Evolutionary conservation across 2,888 invertebrate genomes (phyloP).

Genomic region (Athripsodes cinereus): DNA sequence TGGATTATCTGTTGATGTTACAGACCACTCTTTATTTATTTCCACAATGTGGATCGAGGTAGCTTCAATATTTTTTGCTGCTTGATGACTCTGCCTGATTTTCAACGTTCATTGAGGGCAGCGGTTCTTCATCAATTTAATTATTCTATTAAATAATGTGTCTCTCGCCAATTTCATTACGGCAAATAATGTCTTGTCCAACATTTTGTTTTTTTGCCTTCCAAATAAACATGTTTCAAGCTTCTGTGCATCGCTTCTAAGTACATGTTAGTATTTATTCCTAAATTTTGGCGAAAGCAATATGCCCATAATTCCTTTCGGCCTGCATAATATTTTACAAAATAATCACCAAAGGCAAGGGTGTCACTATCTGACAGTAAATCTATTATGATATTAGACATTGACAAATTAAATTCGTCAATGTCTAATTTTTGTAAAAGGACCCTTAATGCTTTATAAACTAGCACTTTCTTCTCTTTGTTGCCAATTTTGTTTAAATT

Average conservation of each 20-base stretch:
- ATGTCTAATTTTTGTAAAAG: constrained; percentile 15
- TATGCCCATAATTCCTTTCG: constrained; percentile 26
- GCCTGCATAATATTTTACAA: constrained; percentile 24
- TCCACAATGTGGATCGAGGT: neutral
- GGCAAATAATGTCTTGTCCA: constrained; percentile 24
- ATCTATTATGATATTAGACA: constrained; percentile 4
- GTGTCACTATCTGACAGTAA: constrained; percentile 22
- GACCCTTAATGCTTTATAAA: constrained; percentile 23
- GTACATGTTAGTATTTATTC: constrained; percentile 28
- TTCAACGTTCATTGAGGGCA: constrained; percentile 2
- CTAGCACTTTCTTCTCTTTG: constrained; percentile 19
- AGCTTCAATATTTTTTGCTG: constrained; percentile 2
- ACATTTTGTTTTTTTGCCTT: constrained; percentile 26
- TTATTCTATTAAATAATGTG: neutral
- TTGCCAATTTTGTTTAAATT: constrained; percentile 18
- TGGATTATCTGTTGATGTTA: neutral
- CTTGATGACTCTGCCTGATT: no score
- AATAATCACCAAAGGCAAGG: constrained; percentile 22
- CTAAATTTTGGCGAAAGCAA: constrained; percentile 23
- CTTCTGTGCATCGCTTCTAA: constrained; percentile 27
- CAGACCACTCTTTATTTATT: neutral
- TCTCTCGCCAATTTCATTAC: constrained; percentile 19
- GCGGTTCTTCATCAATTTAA: no score
- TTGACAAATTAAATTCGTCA: constrained; percentile 8
- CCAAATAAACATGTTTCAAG: constrained; percentile 21